Evolutionary conservation across 2,888 invertebrate species (phyloP), one percentile per base, ranked within the genome.

Genomic region (Anticlea derivata): DNA sequence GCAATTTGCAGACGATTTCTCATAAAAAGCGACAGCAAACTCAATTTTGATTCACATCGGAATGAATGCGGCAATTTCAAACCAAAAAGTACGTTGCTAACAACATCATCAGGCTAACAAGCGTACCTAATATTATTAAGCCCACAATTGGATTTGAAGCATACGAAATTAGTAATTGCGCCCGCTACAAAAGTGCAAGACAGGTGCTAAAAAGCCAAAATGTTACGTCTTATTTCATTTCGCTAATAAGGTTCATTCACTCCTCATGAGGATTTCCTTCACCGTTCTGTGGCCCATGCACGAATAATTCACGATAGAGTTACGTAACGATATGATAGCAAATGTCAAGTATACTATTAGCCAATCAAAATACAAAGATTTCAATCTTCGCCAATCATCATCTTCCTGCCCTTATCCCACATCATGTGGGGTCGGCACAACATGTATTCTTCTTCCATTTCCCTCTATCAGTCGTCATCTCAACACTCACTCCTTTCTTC

Each of bases 151-250:
- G 78, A 82, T 81, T 82, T 77, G 81, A 76, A 65, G 78, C 89
- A 84, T 88, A 84, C 79, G 56, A 79, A 88, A 88, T 89, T 80
- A 84, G 78, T 88, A 87, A 89, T 89, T 85, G 75, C 78, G 67
- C 66, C 63, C 58, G 66, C 72, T 76, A 78, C 71, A 70, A 68
- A 52, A 59, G 61, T 62, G 62, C 62, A 70, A 67, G 73, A 74
- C 77, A 78, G 70, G 75, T 76, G 78, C 64, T 30, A 20, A 39
- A 35, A 11, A 7, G 26, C 29, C 34, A 26, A 41, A 37, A 37
- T 22, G 8, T 2, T 24, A 20, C 26, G 13, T 11, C 17, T 34
- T 47, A 31, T 39, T 47, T 22, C 17, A 39, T 8, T 31, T 13
- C 5, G 23, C 27, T 37, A 31, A 38, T 38, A 38, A 26, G 7